Evolutionary conservation across 2,113 vertebrate species (phyloP).

Genomic region (Coturnix japonica): DNA sequence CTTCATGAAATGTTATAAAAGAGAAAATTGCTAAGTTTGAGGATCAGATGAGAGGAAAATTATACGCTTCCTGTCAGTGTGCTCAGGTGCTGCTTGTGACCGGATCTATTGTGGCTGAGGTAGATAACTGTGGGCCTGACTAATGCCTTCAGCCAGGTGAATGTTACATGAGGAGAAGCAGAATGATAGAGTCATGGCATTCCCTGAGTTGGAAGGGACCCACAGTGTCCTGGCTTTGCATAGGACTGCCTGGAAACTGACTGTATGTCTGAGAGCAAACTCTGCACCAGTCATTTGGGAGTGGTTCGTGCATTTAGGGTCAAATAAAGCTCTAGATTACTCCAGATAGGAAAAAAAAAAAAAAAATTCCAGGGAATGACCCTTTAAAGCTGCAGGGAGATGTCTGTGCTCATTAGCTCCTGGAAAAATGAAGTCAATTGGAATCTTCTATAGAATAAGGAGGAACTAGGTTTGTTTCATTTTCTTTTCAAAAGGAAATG

Average conservation of each 20-base stretch:
- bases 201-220: not conserved
- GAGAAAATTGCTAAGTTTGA: constrained; percentile 33
- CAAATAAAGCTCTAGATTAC: not conserved
- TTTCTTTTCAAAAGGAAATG: not conserved
- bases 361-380: not conserved
- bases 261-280: not conserved
- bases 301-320: not conserved
- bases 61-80: accelerated
- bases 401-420: not conserved
- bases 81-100: not conserved
- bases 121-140: not conserved
- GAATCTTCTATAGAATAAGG: not conserved
- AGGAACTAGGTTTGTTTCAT: not conserved
- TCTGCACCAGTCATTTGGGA: not conserved
- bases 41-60: constrained; percentile 27
- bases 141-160: not conserved
- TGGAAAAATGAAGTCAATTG: not conserved
- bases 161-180: not conserved
- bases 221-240: not conserved
- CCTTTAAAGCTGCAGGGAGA: not conserved
- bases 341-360: not conserved
- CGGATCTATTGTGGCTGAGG: not conserved
- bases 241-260: not conserved
- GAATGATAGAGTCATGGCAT: not conserved
- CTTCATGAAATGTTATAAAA: not conserved